phyloP scores from a whole-genome alignment of 2,797 vertebrate species.

The Onychomys leucogaster region DNA sequence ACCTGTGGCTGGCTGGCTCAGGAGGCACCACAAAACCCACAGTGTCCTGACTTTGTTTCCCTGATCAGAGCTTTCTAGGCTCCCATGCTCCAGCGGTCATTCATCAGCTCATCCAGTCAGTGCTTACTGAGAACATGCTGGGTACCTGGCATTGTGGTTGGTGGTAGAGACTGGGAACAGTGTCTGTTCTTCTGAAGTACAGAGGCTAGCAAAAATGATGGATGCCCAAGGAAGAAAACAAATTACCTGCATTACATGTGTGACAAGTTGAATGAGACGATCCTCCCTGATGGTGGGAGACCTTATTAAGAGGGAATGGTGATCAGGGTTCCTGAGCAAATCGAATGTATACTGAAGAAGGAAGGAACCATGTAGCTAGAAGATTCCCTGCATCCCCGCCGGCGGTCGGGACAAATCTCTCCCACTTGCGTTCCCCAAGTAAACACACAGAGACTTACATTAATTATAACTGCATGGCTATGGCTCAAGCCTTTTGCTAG shows the following conservation, averaged over 20 bases:
- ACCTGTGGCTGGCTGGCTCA: not conserved
- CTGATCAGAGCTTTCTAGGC: not conserved
- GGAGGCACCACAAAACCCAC: not conserved
- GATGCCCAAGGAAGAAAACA: not conserved
- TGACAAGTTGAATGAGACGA: not conserved
- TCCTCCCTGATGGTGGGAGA: not conserved
- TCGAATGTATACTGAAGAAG: not conserved
- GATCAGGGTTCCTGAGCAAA: not conserved
- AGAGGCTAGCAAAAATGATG: not conserved
- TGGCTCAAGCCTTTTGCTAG: too few relatives aligned
- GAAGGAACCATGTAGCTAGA: not conserved
- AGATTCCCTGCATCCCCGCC: too few relatives aligned
- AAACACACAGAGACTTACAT: too few relatives aligned
- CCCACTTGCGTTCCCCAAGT: too few relatives aligned
- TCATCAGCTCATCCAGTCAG: not conserved
- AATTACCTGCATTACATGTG: not conserved
- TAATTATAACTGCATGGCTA: too few relatives aligned
- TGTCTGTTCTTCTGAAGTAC: not conserved
- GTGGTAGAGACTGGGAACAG: not conserved
- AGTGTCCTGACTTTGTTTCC: not conserved
- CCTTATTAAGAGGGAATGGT: not conserved
- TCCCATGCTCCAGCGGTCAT: rapidly evolving
- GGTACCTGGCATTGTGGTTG: not conserved
- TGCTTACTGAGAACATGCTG: not conserved
- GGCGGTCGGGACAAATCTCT: too few relatives aligned